Evolutionary conservation across 2,797 vertebrate species (phyloP), one percentile per base, ranked within the genome.

Genomic region (Denticeps clupeoides): DNA sequence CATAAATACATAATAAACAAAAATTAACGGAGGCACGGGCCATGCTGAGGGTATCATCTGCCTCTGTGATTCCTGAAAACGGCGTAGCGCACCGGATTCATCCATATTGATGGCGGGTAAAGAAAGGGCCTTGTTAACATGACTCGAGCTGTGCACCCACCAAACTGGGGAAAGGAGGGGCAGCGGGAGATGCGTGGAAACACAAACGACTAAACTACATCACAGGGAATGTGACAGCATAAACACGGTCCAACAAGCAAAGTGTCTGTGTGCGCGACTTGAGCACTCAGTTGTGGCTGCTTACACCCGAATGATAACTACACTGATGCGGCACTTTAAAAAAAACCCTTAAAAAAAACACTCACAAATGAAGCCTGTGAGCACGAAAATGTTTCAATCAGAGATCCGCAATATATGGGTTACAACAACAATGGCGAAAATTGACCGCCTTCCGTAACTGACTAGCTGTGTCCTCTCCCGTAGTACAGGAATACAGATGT

Each of bases 1-100:
- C 72, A 77, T 79, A 79, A 82, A 82, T 77, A 77, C 79, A 80
- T 76, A 77, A 80, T 79, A 78, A 78, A 77, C 70, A 73, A 70
- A 81, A 79, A 78, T 75, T 73, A 80, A 77, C 69, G 54, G 62
- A 69, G 68, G 74, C 65, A 19, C 64, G 69, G 59, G 47, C 53
- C 61, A 60, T 58, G 67, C 44, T 60, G 51, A 59, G 64, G 64
- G 60, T 71, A 79, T 68, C 65, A 68, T 65, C 68, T 65, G 69
- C 51, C 69, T 75, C 69, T 50, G 65, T 66, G 75, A 66, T 73
- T 61, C 70, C 69, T 72, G 68, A 38, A 54, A 58, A 65, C 69
- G 73, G 66, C 72, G 63, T 63, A 68, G 73, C 61, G 67, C 68
- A 69, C 60, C 59, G 62, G 58, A 75, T 59, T 55, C 73, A 81